Evolutionary conservation across 2,113 vertebrate genomes (phyloP).

Genomic region (Herpailurus yagouaroundi): DNA sequence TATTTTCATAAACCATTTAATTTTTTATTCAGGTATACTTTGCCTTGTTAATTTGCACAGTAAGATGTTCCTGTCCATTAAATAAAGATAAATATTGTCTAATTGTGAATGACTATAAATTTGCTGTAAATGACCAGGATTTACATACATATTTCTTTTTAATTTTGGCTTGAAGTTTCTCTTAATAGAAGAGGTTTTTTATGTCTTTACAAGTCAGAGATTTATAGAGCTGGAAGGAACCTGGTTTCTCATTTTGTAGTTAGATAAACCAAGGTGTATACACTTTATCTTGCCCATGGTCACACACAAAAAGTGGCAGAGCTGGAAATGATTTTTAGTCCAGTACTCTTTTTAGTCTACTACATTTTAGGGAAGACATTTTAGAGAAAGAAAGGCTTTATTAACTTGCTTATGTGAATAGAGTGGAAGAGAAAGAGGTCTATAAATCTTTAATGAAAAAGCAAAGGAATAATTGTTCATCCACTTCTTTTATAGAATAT

Average conservation of each 20-base stretch:
- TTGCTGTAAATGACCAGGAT: neutral
- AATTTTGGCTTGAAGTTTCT: neutral
- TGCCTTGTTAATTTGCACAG: neutral
- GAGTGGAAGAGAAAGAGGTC: neutral
- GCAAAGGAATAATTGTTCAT: neutral
- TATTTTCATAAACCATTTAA: neutral
- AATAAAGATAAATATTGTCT: neutral
- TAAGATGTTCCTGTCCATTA: neutral
- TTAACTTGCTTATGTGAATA: neutral
- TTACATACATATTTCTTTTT: neutral
- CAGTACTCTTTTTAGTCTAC: neutral
- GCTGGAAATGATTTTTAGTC: neutral
- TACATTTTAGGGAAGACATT: neutral
- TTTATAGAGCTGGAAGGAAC: neutral
- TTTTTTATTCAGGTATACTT: neutral
- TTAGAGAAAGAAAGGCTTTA: neutral
- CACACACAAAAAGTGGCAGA: neutral
- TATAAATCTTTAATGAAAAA: neutral
- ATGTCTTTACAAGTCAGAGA: neutral
- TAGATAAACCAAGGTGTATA: neutral
- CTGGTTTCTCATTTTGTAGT: neutral
- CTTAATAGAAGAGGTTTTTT: neutral
- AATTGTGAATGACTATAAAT: neutral
- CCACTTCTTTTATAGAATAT: neutral
- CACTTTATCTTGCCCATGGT: neutral